Percentiles rank a stretch among this genome's conserved stretches.
These are phyloP conservation scores for Deroptyus accipitrinus DNA, from an alignment of 2,113 vertebrate species.

Conservation along the genomic window DNA sequence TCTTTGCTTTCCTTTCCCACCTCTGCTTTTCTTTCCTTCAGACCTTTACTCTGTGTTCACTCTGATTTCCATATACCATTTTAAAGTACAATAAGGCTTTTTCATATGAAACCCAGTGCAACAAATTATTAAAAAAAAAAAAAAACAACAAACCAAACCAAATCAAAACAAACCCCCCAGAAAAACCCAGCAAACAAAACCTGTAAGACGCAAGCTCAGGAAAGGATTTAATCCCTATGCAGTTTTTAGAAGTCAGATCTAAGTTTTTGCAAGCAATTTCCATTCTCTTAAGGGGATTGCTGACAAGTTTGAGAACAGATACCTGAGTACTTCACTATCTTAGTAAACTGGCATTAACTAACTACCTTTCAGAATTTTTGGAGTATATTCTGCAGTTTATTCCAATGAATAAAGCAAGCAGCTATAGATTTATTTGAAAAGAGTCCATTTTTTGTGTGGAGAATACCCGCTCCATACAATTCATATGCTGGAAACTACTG, in stretches of 20 bases:
- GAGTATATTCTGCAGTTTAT: background rate
- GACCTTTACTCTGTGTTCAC: background rate
- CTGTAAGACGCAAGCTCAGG: background rate
- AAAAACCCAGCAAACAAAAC: background rate
- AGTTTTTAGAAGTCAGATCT: background rate
- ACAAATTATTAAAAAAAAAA: background rate
- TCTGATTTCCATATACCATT: background rate
- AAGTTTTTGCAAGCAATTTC: background rate
- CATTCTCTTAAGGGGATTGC: background rate
- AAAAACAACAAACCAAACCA: too few relatives aligned
- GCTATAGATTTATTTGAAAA: background rate
- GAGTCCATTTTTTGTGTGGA: background rate
- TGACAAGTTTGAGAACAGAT: background rate
- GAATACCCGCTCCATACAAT: background rate
- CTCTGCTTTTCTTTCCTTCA: background rate
- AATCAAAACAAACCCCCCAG: too few relatives aligned
- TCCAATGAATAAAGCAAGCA: background rate
- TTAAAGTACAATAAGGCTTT: background rate
- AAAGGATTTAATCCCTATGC: background rate
- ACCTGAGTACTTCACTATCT: background rate
- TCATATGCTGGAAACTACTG: background rate
- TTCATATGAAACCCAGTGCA: background rate
- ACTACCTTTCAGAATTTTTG: background rate
- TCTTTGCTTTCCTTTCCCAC: background rate
- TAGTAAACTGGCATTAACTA: background rate